Base-by-base conservation (phyloP, 2,797 vertebrate species). In the Thunnus albacares region DNA sequence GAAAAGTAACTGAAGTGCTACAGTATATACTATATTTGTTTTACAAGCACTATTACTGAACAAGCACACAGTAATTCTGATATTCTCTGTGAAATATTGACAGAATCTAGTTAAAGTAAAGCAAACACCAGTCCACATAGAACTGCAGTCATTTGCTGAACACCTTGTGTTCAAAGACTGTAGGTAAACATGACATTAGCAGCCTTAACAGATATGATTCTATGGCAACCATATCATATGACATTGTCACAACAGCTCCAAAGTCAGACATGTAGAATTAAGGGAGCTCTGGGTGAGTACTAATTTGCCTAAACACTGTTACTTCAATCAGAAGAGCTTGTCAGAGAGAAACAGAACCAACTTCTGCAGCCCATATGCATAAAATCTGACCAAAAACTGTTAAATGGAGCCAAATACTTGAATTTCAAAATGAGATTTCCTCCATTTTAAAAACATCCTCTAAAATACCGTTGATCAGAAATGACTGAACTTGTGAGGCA, bases 341-440 rank as follows among this genome's bases (percentile, higher is more conserved):
- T 76, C 81, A 75, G 59, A 71, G 69, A 56, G 75, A 82, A 82
- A 81, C 71, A 18, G 11, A 59, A 66, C 9, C 20, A 56, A 26
- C 20, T 18, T 72, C 59, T 66, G 5, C 30, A 11, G 28, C 13
- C 22, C 43, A 53, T 53, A 18, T 45, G 10, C 49, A 71, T 59
- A 9, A 75, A 71, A 53, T 68, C 17, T 49, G 12, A 41, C n/a
- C 55, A 65, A 43, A 81, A 7, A 17, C 6, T 17, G 8, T 14
- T 20, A 4, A 13, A 43, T 41, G 8, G 1, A 22, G 20, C 7
- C 33, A 57, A 10, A 9, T 6, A 30, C 12, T 49, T 51, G 13
- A 12, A 43, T 20, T 55, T 17, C 7, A 52, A 71, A 70, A 49
- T 15, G 3, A 57, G 4, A 75, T 17, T 35, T 18, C 20, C 5